phyloP scores from a whole-genome alignment of 2,797 vertebrate species.

The Triplophysa bombifrons region DNA sequence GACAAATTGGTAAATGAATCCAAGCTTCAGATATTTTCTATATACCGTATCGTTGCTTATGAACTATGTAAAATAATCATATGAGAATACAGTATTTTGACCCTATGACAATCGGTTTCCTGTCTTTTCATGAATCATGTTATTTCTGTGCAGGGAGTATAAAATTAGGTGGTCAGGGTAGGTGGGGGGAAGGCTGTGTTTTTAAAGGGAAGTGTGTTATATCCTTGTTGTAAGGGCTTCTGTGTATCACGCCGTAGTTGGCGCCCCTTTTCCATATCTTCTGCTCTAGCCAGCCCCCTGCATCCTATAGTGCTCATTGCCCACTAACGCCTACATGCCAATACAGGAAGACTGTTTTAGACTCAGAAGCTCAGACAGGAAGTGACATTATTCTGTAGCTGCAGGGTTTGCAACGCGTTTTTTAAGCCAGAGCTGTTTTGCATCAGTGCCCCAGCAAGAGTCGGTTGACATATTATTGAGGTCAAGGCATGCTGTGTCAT shows the following conservation, averaged over 20 bases:
- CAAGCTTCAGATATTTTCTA: background rate
- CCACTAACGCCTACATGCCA: conserved; percentile 14
- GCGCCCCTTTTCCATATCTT: conserved; percentile 9
- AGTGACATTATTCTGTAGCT: conserved; percentile 36
- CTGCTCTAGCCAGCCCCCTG: conserved; percentile 34
- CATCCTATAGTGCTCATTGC: conserved; percentile 23
- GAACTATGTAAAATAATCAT: no score
- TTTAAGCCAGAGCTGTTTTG: conserved; percentile 16
- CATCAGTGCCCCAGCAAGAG: conserved; percentile 3
- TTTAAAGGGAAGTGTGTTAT: conserved; percentile 46
- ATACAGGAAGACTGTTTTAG: conserved; percentile 8
- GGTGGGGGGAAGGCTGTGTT: conserved; percentile 38
- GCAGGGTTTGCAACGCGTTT: background rate
- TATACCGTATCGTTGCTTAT: no score
- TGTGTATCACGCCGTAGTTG: conserved; percentile 25
- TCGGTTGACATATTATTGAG: conserved; percentile 34
- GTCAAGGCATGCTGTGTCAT: background rate
- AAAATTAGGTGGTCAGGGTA: conserved; percentile 37
- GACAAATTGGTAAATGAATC: conserved; percentile 14
- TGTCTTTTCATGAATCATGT: conserved; percentile 47
- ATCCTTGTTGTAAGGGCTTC: conserved; percentile 42
- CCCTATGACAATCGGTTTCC: conserved; percentile 26
- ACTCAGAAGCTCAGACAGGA: conserved; percentile 43
- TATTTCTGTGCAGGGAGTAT: conserved; percentile 42
- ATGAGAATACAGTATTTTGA: no score